Conservation (phyloP, 2,797 vertebrate genomes). For the Chelon auratus region DNA sequence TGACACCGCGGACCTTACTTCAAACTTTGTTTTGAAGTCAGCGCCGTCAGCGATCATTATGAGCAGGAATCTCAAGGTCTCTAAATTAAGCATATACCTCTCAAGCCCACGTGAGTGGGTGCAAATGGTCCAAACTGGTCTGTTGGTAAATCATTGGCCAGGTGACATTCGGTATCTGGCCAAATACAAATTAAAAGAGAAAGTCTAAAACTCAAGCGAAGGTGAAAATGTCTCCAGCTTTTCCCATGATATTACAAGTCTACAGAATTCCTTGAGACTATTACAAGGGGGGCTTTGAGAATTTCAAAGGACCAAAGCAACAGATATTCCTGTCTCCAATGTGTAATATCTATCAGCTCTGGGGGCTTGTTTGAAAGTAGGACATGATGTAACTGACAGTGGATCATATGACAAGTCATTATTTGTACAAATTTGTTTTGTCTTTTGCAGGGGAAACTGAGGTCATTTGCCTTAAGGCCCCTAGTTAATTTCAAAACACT, state of each 20-base stretch:
- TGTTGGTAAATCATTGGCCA: slow-evolving; percentile 27
- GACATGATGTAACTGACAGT: slow-evolving; percentile 11
- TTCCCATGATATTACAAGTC: no score
- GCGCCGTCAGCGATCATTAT: background rate
- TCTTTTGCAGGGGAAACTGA: background rate
- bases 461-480: background rate
- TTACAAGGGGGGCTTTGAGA: slow-evolving; percentile 1
- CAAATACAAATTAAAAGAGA: background rate
- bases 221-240: background rate
- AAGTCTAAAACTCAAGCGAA: background rate
- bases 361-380: slow-evolving; percentile 13
- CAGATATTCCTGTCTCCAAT: slow-evolving; percentile 38
- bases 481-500: background rate
- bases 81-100: slow-evolving; percentile 50
- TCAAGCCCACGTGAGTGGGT: slow-evolving; percentile 22
- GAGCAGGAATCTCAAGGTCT: slow-evolving; percentile 25
- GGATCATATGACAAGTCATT: slow-evolving; percentile 19
- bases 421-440: slow-evolving; percentile 7
- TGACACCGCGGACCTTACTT: background rate
- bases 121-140: slow-evolving; percentile 33
- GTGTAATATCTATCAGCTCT: slow-evolving; percentile 25
- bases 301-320: slow-evolving; percentile 40
- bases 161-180: slow-evolving; percentile 6
- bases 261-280: background rate
- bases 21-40: slow-evolving; percentile 7